phyloP scores from a whole-genome alignment of 1,140 invertebrate species.

The Formica exsecta region DNA sequence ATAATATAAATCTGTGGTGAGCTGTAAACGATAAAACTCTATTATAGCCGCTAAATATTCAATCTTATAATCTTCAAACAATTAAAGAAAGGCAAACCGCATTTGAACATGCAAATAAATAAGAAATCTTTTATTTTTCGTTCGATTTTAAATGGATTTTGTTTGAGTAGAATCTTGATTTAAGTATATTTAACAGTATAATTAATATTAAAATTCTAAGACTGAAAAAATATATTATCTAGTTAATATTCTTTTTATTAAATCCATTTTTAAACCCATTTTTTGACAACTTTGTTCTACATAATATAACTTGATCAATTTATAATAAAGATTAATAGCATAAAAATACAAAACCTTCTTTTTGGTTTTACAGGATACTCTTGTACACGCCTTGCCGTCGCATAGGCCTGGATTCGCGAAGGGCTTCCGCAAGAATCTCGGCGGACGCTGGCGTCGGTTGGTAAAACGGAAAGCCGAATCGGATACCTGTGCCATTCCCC shows the following conservation, averaged over 20 bases:
- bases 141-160: not conserved
- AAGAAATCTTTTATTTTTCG: not conserved
- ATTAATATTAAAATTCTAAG: not conserved
- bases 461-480: constrained; percentile 93
- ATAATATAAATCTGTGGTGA: not conserved
- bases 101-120: not conserved
- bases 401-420: constrained; percentile 91
- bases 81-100: not conserved
- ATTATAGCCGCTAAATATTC: not conserved
- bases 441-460: constrained; percentile 92
- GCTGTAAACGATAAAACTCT: not conserved
- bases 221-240: not conserved
- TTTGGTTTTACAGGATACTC: constrained; percentile 89
- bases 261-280: no score
- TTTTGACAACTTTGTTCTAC: no score
- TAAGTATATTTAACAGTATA: not conserved
- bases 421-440: constrained; percentile 93
- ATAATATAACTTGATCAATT: not conserved
- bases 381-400: constrained; percentile 90
- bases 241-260: not conserved
- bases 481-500: constrained; percentile 93
- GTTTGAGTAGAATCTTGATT: not conserved
- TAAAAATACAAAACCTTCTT: not conserved
- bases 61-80: not conserved
- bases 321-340: not conserved